Evolutionary conservation across 2,797 vertebrate genomes (phyloP), one percentile per base, ranked within the genome.

Genomic region (Oreochromis mossambicus): DNA sequence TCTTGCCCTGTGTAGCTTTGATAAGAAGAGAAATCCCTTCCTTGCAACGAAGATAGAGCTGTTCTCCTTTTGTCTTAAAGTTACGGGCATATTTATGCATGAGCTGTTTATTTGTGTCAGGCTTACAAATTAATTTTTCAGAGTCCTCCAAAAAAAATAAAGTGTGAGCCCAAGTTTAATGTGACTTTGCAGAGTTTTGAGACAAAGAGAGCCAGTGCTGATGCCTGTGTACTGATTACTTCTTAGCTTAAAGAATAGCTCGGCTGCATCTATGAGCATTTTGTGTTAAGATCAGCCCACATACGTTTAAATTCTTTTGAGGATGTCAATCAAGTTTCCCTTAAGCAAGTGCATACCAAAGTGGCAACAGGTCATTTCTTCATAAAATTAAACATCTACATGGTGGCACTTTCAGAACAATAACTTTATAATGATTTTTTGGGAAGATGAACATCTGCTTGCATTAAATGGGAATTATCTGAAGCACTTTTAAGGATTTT

Each of bases 1-100:
- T 96, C 95, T 95, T 93, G 92, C 94, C 93, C 95, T 96, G 95
- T 95, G 92, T 93, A 89, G 93, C 95, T 93, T 95, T 95, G 96
- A 96, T 96, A 96, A 96, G 94, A 88, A 93, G 88, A 92, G 85
- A 93, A 95, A 94, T 93, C 93, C 92, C 91, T 89, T 91, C 91
- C 87, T 91, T 93, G 90, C 93, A 88, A 91, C 55, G 78, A 88
- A 95, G 93, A 95, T 95, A 94, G 92, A 95, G 93, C 92, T 92
- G 93, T 92, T 95, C 88, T 89, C 91, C 91, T 88, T 95, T 95
- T 95, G 93, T 95, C 94, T 94, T 91, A 92, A 93, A 95, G 94
- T 95, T 94, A 92, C 83, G 79, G 93, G 91, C 91, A 94, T 93
- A 93, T 94, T 95, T 94, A 95, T 93, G 92, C 90, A 92, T 92